These are phyloP conservation scores for Geotrypetes seraphini DNA, from an alignment of 2,797 vertebrate species.

Conservation along the genomic window DNA sequence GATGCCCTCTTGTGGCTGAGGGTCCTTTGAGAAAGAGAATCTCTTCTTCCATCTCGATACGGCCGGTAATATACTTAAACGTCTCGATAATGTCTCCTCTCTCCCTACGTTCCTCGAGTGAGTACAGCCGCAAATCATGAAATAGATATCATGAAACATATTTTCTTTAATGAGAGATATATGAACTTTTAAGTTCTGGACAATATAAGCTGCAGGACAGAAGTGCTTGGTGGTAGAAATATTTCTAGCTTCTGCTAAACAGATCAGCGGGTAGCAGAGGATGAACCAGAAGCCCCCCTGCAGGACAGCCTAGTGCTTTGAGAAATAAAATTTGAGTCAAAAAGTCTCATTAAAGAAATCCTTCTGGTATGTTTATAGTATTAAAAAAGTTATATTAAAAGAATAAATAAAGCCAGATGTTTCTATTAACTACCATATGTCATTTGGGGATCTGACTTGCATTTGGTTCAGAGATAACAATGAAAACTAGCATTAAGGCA, in stretches of 20 bases:
- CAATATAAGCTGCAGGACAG: conserved; percentile 10
- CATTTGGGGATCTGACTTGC: no score
- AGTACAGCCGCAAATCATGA: no score
- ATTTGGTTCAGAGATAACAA: no score
- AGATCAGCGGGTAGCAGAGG: conserved; percentile 11
- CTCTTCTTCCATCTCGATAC: no score
- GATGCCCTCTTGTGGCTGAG: no score
- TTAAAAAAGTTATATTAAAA: no score
- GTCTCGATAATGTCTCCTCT: no score
- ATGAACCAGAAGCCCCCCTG: conserved; percentile 10
- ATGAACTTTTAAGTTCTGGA: not conserved
- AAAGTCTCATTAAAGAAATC: conserved; percentile 25
- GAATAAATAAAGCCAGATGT: conserved; percentile 9
- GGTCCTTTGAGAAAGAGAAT: no score
- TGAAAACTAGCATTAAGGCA: no score
- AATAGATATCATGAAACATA: not conserved
- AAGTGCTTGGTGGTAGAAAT: conserved; percentile 9
- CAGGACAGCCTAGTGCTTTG: conserved; percentile 18
- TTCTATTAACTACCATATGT: conserved; percentile 6
- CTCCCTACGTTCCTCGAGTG: no score
- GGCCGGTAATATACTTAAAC: no score
- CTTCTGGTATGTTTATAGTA: conserved; percentile 15
- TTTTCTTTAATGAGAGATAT: not conserved
- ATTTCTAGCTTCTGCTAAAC: conserved; percentile 16
- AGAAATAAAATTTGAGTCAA: conserved; percentile 29